phyloP scores from a whole-genome alignment of 2,888 invertebrate species.

The Phorcus lineatus region DNA sequence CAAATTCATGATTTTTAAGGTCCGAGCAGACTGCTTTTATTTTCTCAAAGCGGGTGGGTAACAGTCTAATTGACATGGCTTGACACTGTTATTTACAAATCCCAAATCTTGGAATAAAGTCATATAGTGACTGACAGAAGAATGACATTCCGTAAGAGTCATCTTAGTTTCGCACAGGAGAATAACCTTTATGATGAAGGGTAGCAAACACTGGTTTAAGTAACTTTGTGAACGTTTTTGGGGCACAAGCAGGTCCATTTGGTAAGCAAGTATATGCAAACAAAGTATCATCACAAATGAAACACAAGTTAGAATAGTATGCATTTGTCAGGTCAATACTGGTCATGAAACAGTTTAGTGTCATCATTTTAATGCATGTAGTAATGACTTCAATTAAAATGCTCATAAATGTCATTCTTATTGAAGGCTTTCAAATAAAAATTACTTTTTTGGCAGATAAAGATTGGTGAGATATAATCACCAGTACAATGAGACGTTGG shows the following conservation, averaged over 20 bases:
- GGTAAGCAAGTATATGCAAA: conserved; percentile 3
- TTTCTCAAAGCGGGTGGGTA: too few relatives aligned
- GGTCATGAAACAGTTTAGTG: neutral
- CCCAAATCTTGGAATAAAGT: neutral
- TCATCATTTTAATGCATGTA: neutral
- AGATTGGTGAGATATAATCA: too few relatives aligned
- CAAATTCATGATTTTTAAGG: neutral
- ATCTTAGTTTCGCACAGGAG: neutral
- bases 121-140: neutral
- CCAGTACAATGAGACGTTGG: too few relatives aligned
- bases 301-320: neutral
- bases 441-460: too few relatives aligned
- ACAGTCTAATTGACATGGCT: neutral
- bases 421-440: too few relatives aligned
- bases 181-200: neutral
- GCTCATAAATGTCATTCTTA: too few relatives aligned
- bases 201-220: neutral
- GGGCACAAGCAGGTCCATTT: neutral
- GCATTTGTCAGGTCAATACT: conserved; percentile 3
- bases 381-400: too few relatives aligned
- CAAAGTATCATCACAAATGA: neutral
- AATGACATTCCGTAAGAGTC: neutral
- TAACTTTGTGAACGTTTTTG: conserved; percentile 4
- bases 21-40: neutral
- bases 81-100: neutral